Evolutionary conservation across 2,113 vertebrate genomes (phyloP), one percentile per base, ranked within the genome.

Genomic region (Cinclus cinclus): DNA sequence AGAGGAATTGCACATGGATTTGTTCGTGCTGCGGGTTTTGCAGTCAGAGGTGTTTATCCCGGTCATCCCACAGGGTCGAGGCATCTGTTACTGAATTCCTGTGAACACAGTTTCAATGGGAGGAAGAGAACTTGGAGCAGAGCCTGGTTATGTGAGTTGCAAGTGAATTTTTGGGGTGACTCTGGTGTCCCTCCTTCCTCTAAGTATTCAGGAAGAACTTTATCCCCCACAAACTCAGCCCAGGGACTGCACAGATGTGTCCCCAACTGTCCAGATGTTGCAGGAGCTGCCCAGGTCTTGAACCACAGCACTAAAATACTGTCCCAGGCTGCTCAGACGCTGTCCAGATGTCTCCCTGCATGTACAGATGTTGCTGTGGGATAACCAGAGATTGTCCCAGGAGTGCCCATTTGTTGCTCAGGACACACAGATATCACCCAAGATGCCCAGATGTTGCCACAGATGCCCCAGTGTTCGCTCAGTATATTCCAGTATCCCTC

Each of bases 31-130:
- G 37, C 0, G 47, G 62, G 5, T 62, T 82, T 44, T 37, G 56
- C 76, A 44, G 87, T 11, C 8, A 9, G 76, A 23, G 65, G 70
- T 24, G 79, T 85, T 92, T 60, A 65, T 62, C 65, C 83, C 1
- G 15, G 13, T 10, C 5, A 0, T 24, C 30, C 39, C 53, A 5
- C 20, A 2, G 2, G 30, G 6, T 4, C 14, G 0, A 2, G 23
- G 70, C 41, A 11, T 24, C 50, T 7, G 10, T 3, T 13, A 41
- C 31, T 15, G 77, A 56, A 39, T 60, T 83, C 85, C 85, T 41
- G 65, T n/a, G 59, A 8, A 31, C 2, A 78, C 33, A 7, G 10
- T 20, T 89, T 55, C 85, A 20, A 3, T 0, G 13, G 73, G 30
- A 84, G 55, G 69, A 42, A 50, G 24, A 47, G 27, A 35, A 10